Percentiles rank a stretch among this genome's conserved stretches.
phyloP scores from a whole-genome alignment of 1,140 invertebrate species.

The Carposina sasakii region DNA sequence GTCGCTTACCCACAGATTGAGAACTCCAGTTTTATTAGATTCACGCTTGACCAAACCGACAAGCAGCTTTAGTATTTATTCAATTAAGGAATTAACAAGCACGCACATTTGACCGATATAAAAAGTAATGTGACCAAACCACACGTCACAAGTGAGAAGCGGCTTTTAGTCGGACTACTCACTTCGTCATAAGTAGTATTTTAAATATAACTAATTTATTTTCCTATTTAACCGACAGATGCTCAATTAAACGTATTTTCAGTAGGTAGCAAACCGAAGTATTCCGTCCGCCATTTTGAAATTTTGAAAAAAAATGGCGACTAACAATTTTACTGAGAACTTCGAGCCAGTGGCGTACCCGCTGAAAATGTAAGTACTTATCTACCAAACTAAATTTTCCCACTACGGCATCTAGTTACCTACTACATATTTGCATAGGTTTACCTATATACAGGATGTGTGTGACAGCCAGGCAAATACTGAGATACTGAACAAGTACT shows the following conservation, averaged over 20 bases:
- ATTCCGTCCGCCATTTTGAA: conserved; percentile 41
- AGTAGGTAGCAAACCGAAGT: too few relatives aligned
- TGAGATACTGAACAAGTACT: too few relatives aligned
- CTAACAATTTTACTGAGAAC: conserved; percentile 42
- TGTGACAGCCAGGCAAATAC: too few relatives aligned
- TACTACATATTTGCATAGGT: too few relatives aligned
- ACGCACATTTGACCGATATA: conserved; percentile 61
- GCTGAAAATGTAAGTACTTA: conserved; percentile 60
- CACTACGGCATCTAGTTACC: too few relatives aligned
- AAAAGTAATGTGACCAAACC: conserved; percentile 26
- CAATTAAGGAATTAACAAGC: conserved; percentile 68
- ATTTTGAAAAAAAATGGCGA: conserved; percentile 47
- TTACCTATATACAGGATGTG: too few relatives aligned
- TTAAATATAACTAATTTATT: conserved; percentile 22
- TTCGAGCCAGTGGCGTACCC: conserved; percentile 56
- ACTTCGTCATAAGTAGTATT: conserved; percentile 50
- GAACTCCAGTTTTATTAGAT: conserved; percentile 38
- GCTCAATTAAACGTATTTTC: too few relatives aligned
- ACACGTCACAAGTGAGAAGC: conserved; percentile 64
- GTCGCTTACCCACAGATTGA: conserved; percentile 50
- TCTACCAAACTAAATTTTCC: too few relatives aligned
- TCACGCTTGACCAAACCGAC: conserved; percentile 57
- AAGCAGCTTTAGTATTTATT: conserved; percentile 68
- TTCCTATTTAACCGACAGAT: conserved; percentile 18
- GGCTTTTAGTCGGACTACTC: conserved; percentile 68